A percentile compares a stretch with the other conserved stretches of the same genome.
Conservation (phyloP, 2,888 invertebrate genomes). For the Apotomis capreana region DNA sequence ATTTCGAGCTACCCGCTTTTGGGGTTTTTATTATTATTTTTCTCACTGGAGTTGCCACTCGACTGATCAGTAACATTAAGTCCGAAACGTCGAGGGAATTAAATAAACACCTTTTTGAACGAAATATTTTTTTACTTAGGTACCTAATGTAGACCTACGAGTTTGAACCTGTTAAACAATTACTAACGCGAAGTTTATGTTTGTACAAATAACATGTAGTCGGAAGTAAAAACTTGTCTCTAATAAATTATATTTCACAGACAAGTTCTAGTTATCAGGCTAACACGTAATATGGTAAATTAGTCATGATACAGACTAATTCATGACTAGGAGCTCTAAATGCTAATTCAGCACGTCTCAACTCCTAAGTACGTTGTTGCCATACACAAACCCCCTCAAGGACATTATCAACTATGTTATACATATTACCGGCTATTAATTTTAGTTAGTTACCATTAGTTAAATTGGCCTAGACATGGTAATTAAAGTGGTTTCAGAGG, state of each 20-base stretch:
- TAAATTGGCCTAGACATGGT: slow-evolving; percentile 25
- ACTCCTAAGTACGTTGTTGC: neutral
- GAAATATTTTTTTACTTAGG: too few relatives aligned
- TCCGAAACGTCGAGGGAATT: too few relatives aligned
- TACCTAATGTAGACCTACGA: too few relatives aligned
- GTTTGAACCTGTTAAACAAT: too few relatives aligned
- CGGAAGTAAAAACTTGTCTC: too few relatives aligned
- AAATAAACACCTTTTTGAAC: too few relatives aligned
- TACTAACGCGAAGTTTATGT: too few relatives aligned
- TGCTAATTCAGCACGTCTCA: neutral
- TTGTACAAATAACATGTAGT: too few relatives aligned
- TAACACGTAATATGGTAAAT: neutral
- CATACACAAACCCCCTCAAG: neutral
- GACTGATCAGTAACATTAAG: too few relatives aligned
- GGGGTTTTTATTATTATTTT: too few relatives aligned
- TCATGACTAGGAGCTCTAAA: neutral
- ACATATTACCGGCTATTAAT: slow-evolving; percentile 32
- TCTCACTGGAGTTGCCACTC: too few relatives aligned
- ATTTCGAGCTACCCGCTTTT: too few relatives aligned
- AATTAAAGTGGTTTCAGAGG: slow-evolving; percentile 15
- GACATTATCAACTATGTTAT: slow-evolving; percentile 13
- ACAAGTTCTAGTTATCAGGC: neutral
- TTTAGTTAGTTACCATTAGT: slow-evolving; percentile 31
- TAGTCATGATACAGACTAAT: neutral
- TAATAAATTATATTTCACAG: neutral